These are phyloP conservation scores for Tetragonisca angustula DNA, from an alignment of 2,888 invertebrate genomes.

Conservation along the genomic window DNA sequence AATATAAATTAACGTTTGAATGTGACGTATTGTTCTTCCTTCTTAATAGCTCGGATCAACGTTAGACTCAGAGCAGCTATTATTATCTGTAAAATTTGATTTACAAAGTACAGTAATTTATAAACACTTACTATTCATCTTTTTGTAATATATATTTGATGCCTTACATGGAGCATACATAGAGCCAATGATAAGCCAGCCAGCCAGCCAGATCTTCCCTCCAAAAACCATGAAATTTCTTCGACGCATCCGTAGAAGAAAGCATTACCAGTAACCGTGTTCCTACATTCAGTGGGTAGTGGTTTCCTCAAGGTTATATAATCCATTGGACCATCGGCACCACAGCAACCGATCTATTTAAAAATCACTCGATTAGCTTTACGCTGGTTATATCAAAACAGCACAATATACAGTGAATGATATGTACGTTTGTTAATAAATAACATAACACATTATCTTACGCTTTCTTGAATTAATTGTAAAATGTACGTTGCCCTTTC, in stretches of 20 bases:
- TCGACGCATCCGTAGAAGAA: conserved; percentile 95
- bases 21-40: conserved; percentile 88
- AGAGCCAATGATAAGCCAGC: conserved; percentile 91
- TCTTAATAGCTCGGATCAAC: conserved; percentile 90
- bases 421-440: neutral
- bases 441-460: conserved; percentile 83
- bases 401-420: neutral
- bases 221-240: conserved; percentile 94
- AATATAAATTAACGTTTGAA: conserved; percentile 84
- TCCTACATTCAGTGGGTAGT: conserved; percentile 92
- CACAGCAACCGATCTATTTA: conserved; percentile 92
- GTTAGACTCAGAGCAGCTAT: conserved; percentile 89
- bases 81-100: conserved; percentile 85
- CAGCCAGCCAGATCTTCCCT: conserved; percentile 93
- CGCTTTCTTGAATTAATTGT: conserved; percentile 93
- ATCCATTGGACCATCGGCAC: conserved; percentile 94
- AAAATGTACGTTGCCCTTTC: conserved; percentile 88
- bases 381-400: neutral
- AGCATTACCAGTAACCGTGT: conserved; percentile 94
- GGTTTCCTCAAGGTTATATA: conserved; percentile 91
- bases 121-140: neutral
- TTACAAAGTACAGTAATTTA: neutral
- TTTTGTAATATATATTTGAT: neutral
- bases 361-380: conserved; percentile 16
- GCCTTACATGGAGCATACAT: conserved; percentile 91